phyloP scores from a whole-genome alignment of 2,888 invertebrate species.

The Andrena chrysosceles region DNA sequence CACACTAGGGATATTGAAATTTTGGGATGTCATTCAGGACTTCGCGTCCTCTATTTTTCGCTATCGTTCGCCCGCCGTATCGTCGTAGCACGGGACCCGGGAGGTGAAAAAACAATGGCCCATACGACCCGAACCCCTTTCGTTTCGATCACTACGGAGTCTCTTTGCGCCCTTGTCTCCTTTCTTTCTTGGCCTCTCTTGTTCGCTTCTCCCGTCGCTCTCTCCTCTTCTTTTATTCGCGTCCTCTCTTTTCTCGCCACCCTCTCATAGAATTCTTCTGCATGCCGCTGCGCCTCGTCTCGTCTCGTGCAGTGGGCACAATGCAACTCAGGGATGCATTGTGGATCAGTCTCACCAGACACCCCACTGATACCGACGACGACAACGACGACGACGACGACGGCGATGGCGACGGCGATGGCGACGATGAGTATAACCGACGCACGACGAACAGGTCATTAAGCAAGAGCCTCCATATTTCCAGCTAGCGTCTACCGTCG shows the following conservation, averaged over 20 bases:
- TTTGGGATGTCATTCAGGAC: constrained; percentile 57
- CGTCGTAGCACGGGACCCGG: constrained; percentile 52
- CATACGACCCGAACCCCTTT: constrained; percentile 67
- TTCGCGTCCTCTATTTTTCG: constrained; percentile 43
- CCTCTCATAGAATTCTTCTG: constrained; percentile 77
- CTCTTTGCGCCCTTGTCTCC: constrained; percentile 58
- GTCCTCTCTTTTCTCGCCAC: constrained; percentile 58
- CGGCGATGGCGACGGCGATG: constrained; percentile 8
- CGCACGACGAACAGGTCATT: constrained; percentile 17
- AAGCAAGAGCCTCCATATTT: constrained; percentile 12
- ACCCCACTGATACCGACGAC: constrained; percentile 57
- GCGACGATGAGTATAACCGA: constrained; percentile 10
- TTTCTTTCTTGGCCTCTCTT: constrained; percentile 59
- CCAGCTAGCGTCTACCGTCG: neutral
- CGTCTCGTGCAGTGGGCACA: constrained; percentile 69
- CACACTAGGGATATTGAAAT: constrained; percentile 53
- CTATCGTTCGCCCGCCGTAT: constrained; percentile 21
- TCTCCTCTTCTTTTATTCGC: constrained; percentile 36
- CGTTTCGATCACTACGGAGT: constrained; percentile 38
- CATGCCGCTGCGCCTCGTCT: constrained; percentile 65
- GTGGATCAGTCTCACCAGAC: constrained; percentile 69
- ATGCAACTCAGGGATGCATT: constrained; percentile 75
- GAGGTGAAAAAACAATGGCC: constrained; percentile 73
- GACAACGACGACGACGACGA: constrained; percentile 39
- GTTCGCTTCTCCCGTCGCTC: constrained; percentile 46